Evolutionary conservation across 2,888 invertebrate genomes (phyloP), one percentile per base, ranked within the genome.

Genomic region (Diplolepis rosae): DNA sequence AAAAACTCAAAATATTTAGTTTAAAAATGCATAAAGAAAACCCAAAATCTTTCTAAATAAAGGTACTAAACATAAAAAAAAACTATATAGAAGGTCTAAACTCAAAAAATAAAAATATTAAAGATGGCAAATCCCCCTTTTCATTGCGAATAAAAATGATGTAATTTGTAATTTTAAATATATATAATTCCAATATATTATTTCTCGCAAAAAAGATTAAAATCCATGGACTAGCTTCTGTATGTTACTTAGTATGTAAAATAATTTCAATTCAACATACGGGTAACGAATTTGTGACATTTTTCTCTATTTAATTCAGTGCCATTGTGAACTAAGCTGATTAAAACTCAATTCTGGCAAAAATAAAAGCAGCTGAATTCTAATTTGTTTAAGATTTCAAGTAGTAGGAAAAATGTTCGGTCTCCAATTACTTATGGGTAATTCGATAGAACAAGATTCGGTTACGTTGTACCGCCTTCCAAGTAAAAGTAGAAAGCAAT

Each of bases 401-500:
- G 35, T 56, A 3, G 35, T 56, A 56, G 35, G 56, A 39, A n/a
- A n/a, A 56, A 56, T 13, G 35, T 56, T 56, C 56, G 22, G 32
- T 11, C 35, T 35, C 13, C 32, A 22, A 32, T 51, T 56, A 56
- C 56, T 56, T 56, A 51, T 27, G 24, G 27, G 51, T 24, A 51
- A 51, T 51, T 30, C 56, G 56, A 56, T 56, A 56, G 35, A 35
- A 3, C n/a, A 5, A 35, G 32, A 56, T 56, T 56, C 56, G 56
- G 35, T 35, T 56, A 56, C 32, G 9, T 32, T 32, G 35, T 18
- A 18, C 56, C 56, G 22, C 22, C 32, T 35, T 35, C 35, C 35
- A 15, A 56, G 56, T 56, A 56, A 56, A 56, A 56, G 56, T 56
- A 56, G 56, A 56, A 56, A 56, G 56, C 32, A 15, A 56, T 35